Percentiles rank a stretch among this genome's conserved stretches.
These are phyloP conservation scores for Cebuella pygmaea DNA, from an alignment of 2,797 vertebrate genomes.

Conservation along the genomic window DNA sequence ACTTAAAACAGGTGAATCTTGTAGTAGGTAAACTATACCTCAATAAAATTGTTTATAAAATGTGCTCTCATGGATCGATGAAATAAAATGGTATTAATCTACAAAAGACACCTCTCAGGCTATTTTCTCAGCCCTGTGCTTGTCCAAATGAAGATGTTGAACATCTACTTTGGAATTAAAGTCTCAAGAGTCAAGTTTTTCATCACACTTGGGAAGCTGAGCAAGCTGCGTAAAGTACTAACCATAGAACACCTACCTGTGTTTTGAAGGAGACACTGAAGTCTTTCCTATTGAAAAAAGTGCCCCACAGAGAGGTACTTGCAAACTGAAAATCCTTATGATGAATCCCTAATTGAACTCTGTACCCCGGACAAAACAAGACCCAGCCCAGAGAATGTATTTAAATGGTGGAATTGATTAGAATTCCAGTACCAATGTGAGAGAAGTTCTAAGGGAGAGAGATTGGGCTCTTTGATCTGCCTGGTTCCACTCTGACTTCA, in stretches of 20 bases:
- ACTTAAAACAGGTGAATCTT: neutral
- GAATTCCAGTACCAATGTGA: conserved; percentile 59
- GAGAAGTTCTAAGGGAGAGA: conserved; percentile 46
- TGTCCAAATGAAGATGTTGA: neutral
- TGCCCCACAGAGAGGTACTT: neutral
- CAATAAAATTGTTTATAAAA: neutral
- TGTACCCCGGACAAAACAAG: neutral
- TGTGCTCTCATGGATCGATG: neutral
- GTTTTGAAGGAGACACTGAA: neutral
- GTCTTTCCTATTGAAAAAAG: neutral
- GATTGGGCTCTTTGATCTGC: conserved; percentile 74
- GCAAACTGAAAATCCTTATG: neutral
- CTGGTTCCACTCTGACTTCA: conserved; percentile 74
- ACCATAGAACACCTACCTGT: neutral
- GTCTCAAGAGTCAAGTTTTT: neutral
- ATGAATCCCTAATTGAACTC: neutral
- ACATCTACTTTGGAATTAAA: neutral
- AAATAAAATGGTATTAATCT: conserved; percentile 34
- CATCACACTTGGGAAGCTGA: neutral
- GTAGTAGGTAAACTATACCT: neutral
- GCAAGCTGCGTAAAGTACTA: neutral
- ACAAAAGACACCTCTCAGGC: neutral
- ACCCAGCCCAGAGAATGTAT: neutral
- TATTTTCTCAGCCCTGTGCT: neutral
- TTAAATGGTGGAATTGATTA: conserved; percentile 58